Conservation (phyloP, 2,113 vertebrate species). For the Scomber colias region DNA sequence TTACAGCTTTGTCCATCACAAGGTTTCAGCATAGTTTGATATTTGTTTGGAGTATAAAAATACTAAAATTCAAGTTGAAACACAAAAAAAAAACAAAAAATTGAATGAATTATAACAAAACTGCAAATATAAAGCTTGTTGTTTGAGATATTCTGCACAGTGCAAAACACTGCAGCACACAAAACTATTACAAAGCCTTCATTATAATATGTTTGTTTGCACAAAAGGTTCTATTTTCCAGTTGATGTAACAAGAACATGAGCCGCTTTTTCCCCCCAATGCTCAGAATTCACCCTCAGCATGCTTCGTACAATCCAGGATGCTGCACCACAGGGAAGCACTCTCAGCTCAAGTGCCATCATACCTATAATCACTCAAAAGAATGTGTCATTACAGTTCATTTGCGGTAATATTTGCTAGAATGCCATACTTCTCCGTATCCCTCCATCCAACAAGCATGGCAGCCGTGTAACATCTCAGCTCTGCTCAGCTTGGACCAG, state of each 20-base stretch:
- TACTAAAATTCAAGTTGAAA: background rate
- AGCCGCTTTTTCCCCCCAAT: slow-evolving; percentile 8
- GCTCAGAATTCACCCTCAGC: slow-evolving; percentile 43
- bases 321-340: slow-evolving; percentile 45
- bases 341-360: slow-evolving; percentile 45
- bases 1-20: slow-evolving; percentile 5
- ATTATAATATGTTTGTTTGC: background rate
- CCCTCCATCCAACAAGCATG: slow-evolving; percentile 40
- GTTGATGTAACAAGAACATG: slow-evolving; percentile 22
- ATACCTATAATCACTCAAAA: slow-evolving; percentile 63
- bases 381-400: slow-evolving; percentile 55
- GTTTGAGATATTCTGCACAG: background rate
- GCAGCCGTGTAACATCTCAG: slow-evolving; percentile 60
- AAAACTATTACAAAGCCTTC: background rate
- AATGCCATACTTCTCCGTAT: slow-evolving; percentile 23
- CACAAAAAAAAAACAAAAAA: background rate
- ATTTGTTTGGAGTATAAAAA: background rate
- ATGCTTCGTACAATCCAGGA: slow-evolving; percentile 41
- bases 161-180: background rate
- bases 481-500: slow-evolving; percentile 60
- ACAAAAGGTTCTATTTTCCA: slow-evolving; percentile 41
- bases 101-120: background rate
- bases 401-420: slow-evolving; percentile 33
- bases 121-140: background rate
- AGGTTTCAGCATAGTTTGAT: background rate